These are phyloP conservation scores for Phylloscopus trochiloides DNA, from an alignment of 2,113 vertebrate genomes.

Conservation along the genomic window DNA sequence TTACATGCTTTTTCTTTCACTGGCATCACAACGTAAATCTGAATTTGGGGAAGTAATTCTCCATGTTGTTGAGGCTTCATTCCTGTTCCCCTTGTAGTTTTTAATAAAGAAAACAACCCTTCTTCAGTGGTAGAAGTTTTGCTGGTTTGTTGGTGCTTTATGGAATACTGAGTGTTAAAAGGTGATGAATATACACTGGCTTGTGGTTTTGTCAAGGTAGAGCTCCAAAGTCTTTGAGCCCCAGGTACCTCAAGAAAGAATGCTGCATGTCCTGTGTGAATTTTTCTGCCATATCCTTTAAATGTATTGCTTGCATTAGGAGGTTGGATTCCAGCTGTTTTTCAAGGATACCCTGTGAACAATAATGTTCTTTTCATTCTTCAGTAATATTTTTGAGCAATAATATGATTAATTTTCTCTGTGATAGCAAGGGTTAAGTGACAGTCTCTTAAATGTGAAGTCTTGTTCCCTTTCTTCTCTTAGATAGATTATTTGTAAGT, in stretches of 20 bases:
- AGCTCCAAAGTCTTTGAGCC: background rate
- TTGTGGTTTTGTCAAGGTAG: background rate
- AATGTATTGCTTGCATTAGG: background rate
- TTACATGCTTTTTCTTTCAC: background rate
- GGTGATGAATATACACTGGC: background rate
- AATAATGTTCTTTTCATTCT: background rate
- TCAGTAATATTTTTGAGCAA: background rate
- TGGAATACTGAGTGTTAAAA: background rate
- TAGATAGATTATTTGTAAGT: background rate
- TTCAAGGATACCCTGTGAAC: background rate
- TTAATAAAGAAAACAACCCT: background rate
- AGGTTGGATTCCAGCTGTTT: background rate
- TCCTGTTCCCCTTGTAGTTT: background rate
- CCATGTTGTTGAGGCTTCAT: background rate
- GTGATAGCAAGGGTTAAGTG: background rate
- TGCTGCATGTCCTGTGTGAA: background rate
- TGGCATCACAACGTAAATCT: accelerated
- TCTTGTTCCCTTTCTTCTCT: background rate
- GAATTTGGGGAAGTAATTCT: background rate
- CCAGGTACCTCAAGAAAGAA: background rate
- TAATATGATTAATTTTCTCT: background rate
- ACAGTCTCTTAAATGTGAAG: background rate
- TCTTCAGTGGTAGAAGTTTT: background rate
- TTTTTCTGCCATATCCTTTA: background rate
- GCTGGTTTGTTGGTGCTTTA: background rate